phyloP scores from a whole-genome alignment of 2,888 invertebrate genomes.

The Orthosia incerta region DNA sequence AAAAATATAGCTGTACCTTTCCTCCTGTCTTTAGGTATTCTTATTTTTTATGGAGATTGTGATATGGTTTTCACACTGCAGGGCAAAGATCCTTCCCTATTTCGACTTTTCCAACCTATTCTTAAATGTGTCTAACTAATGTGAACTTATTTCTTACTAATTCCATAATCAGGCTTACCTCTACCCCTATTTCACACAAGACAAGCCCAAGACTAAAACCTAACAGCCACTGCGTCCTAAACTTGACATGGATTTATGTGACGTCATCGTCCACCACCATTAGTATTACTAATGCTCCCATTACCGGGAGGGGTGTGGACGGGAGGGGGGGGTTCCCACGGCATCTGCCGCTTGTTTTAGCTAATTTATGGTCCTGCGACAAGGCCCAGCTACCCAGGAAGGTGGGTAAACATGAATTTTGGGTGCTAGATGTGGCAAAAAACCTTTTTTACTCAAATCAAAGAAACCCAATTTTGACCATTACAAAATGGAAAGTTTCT shows the following conservation, averaged over 20 bases:
- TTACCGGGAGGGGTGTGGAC: constrained; percentile 80
- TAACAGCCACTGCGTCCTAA: constrained; percentile 78
- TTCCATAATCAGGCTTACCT: background rate
- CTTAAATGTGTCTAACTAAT: no score
- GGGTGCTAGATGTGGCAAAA: constrained; percentile 73
- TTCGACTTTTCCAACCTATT: no score
- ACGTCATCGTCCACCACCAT: constrained; percentile 89
- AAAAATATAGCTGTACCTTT: no score
- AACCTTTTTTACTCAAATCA: no score
- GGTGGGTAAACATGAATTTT: constrained; percentile 72
- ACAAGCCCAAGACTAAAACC: constrained; percentile 53
- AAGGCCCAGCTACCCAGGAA: constrained; percentile 79
- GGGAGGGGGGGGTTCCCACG: constrained; percentile 72
- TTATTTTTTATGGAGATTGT: no score
- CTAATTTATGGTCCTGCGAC: constrained; percentile 88
- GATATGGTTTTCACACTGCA: no score
- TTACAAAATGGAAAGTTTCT: no score
- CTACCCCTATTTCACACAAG: constrained; percentile 27
- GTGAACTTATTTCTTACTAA: background rate
- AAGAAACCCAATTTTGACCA: no score
- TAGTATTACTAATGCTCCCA: constrained; percentile 90
- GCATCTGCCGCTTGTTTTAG: constrained; percentile 91
- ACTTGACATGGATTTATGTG: constrained; percentile 90
- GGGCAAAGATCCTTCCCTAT: no score
- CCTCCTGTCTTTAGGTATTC: no score